Base-by-base conservation (phyloP, 2,113 vertebrate species). In the Pluvianellus socialis region DNA sequence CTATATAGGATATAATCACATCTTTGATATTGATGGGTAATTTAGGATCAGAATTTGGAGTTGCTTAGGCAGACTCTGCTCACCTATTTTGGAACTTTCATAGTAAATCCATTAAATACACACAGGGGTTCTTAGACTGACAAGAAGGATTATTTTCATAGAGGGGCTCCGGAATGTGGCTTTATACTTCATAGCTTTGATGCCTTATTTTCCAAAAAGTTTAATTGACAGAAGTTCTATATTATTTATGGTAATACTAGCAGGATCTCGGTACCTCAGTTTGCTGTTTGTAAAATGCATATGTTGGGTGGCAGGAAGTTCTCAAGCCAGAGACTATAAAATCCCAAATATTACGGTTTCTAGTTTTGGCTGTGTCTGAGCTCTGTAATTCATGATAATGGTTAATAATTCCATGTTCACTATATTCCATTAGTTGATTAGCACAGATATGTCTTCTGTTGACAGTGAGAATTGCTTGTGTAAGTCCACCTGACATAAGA, bases 121-220 rank as follows among this genome's bases (percentile, higher is more conserved):
- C 12, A 20, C 3, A 2, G 32, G 7, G 17, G 2, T 61, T 86
- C 27, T 44, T 86, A 19, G 12, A 14, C 16, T 42, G 50, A 53
- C 14, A 53, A 44, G 56, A 55, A 80, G 35, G 7, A 85, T 28
- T 67, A 5, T 55, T 85, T 81, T 66, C 35, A 24, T 10, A 38
- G 44, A 4, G 4, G 4, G 5, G 3, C 2, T 6, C 24, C 26
- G 9, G 6, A 19, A 27, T 49, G 10, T 77, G 58, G 4, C 18
- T 45, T 77, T 66, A 15, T 8, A 40, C 5, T 58, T 89, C 5
- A 4, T 10, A 50, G 40, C 13, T 23, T 49, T 28, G 44, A 56
- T 45, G 18, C 8, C 24, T 92, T 62, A 4, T 33, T 77, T 77
- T 79, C 40, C 17, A 2, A 49, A 50, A 6, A 45, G 7, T 27